These are phyloP conservation scores for Pyrochroa serraticornis DNA, from an alignment of 2,888 invertebrate genomes.

Conservation along the genomic window DNA sequence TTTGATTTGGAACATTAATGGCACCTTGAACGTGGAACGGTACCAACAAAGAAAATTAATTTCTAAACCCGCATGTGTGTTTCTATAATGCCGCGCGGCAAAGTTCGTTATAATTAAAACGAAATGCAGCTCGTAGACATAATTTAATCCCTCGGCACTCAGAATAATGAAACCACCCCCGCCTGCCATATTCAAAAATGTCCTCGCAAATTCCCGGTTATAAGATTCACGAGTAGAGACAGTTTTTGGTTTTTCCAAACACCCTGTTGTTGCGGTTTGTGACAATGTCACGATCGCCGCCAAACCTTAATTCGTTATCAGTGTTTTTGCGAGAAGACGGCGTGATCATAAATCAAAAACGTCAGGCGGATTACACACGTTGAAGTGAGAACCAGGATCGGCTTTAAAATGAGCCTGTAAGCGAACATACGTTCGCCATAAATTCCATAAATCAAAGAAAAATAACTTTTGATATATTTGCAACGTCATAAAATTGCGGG, in stretches of 20 bases:
- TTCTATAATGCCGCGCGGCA: constrained; percentile 35
- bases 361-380: constrained; percentile 1
- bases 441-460: constrained; percentile 23
- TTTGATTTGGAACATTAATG: constrained; percentile 9
- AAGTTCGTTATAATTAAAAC: constrained; percentile 47
- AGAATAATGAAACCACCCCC: constrained; percentile 45
- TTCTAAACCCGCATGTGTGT: constrained; percentile 36
- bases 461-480: constrained; percentile 28
- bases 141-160: constrained; percentile 50
- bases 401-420: constrained; percentile 15
- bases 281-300: too few relatives aligned
- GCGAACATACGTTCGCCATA: constrained; percentile 18
- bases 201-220: not conserved
- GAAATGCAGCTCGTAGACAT: constrained; percentile 46
- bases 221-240: too few relatives aligned
- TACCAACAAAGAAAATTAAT: constrained; percentile 42
- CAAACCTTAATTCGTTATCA: not conserved
- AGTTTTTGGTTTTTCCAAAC: too few relatives aligned
- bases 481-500: constrained; percentile 23
- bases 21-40: constrained; percentile 24
- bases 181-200: constrained; percentile 17
- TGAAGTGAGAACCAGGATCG: constrained; percentile 16
- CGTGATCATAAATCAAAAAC: too few relatives aligned
- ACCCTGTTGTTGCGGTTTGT: too few relatives aligned
- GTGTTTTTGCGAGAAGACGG: not conserved